Evolutionary conservation across 2,888 invertebrate species (phyloP), one percentile per base, ranked within the genome.

Genomic region (Diarsia mendica): DNA sequence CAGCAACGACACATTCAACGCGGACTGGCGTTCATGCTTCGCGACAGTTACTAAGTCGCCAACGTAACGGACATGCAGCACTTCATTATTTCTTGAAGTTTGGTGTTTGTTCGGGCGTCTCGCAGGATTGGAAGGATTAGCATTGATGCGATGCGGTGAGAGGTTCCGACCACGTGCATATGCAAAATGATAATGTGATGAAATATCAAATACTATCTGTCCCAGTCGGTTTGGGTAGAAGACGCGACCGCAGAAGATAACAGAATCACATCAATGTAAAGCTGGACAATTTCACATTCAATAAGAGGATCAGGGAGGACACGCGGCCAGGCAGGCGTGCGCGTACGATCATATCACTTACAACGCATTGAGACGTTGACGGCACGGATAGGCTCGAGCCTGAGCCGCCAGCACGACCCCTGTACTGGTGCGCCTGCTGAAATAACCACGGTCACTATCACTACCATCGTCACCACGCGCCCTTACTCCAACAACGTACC

Each of bases 351-450:
- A 91, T 91, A 92, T 96, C 95, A 97, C 97, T 97, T 97, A 97
- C 97, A 94, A 97, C 97, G 97, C 97, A 96, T 92, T 96, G 97
- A 92, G 97, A 98, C 93, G 98, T 97, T 92, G 98, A 97, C 95
- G 98, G 98, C 97, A 98, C 98, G 96, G 98, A 98, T 95, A 98
- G 97, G 97, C 98, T 98, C 97, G 98, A 98, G 97, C 98, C 98
- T 97, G 97, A 97, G 92, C 97, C 97, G 96, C 97, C 97, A 91
- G 97, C 97, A 90, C 97, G 96, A 93, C 97, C 97, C 94, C 97
- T 97, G 97, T 97, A 97, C 96, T 97, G 97, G 95, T 97, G 95
- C 91, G 97, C 97, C 97, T 97, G 97, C 88, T 94, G 93, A 96
- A 94, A 96, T 91, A 95, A 93, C 88, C 87, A 93, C 90, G 83